Conservation (phyloP, 1,140 invertebrate genomes). For the Zaprionus capensis region DNA sequence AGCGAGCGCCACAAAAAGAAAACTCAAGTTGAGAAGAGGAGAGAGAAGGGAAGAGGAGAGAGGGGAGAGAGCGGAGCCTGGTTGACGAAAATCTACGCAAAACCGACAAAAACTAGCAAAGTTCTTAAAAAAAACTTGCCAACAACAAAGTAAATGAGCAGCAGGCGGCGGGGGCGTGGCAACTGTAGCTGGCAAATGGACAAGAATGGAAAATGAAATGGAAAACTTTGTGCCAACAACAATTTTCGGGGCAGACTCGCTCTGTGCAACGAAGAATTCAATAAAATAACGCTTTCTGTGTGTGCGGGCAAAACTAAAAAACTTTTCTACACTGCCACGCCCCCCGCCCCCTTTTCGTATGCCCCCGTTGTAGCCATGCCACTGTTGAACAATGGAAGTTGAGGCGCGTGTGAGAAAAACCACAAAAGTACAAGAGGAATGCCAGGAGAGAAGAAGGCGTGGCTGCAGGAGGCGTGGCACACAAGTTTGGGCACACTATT, state of each 20-base stretch:
- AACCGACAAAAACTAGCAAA: constrained; percentile 53
- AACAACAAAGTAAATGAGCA: constrained; percentile 76
- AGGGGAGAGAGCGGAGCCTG: neutral
- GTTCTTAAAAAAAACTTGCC: constrained; percentile 65
- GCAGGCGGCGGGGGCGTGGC: constrained; percentile 1
- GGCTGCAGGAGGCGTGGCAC: neutral
- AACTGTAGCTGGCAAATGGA: constrained; percentile 54
- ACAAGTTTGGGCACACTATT: constrained; percentile 53
- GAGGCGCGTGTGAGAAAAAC: constrained; percentile 53
- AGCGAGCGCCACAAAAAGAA: constrained; percentile 65
- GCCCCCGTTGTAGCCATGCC: constrained; percentile 38
- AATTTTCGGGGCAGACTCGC: constrained; percentile 28
- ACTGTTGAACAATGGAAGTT: constrained; percentile 63
- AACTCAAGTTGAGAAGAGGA: neutral
- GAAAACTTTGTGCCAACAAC: constrained; percentile 75
- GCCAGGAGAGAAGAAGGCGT: neutral
- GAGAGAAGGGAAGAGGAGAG: neutral
- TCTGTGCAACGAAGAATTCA: constrained; percentile 53
- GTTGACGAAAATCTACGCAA: constrained; percentile 41
- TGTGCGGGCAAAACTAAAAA: constrained; percentile 50
- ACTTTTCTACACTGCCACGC: constrained; percentile 65
- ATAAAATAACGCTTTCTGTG: constrained; percentile 79
- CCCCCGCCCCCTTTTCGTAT: neutral
- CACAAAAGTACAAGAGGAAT: constrained; percentile 62
- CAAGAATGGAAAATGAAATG: constrained; percentile 72